A percentile compares a stretch with the other conserved stretches of the same genome.
Conservation (phyloP, 2,888 invertebrate species). For the Diaperis boleti region DNA sequence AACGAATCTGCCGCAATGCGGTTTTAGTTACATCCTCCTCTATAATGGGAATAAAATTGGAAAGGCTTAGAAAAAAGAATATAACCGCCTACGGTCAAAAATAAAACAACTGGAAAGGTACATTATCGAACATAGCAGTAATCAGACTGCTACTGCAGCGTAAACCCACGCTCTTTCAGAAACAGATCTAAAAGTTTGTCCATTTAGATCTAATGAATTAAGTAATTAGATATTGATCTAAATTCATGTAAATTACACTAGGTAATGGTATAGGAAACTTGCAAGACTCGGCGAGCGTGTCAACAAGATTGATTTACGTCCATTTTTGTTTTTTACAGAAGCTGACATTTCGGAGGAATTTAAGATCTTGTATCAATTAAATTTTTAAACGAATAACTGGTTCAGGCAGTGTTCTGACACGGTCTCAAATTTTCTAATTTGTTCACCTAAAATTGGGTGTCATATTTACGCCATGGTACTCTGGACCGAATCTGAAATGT, state of each 20-base stretch:
- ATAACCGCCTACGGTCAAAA: conserved; percentile 1
- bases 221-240: conserved; percentile 30
- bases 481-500: no score
- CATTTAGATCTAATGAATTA: conserved; percentile 24
- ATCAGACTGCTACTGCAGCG: conserved; percentile 17
- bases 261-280: conserved; percentile 2
- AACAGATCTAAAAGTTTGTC: conserved; percentile 19
- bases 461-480: no score
- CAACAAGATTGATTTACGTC: conserved; percentile 6
- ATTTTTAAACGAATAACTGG: no score
- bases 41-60: conserved; percentile 10
- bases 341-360: conserved; percentile 2
- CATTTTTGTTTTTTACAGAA: neutral
- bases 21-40: neutral
- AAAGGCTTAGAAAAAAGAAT: conserved; percentile 5
- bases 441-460: no score
- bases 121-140: conserved; percentile 1
- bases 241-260: conserved; percentile 23
- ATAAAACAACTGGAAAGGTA: conserved; percentile 17
- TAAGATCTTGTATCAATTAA: conserved; percentile 7
- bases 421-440: no score
- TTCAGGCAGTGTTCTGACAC: no score
- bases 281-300: conserved; percentile 2
- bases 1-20: neutral
- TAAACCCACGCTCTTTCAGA: conserved; percentile 3